Percentiles rank a stretch among this genome's conserved stretches.
These are phyloP conservation scores for Andricus grossulariae DNA, from an alignment of 1,140 invertebrate species.

Conservation along the genomic window DNA sequence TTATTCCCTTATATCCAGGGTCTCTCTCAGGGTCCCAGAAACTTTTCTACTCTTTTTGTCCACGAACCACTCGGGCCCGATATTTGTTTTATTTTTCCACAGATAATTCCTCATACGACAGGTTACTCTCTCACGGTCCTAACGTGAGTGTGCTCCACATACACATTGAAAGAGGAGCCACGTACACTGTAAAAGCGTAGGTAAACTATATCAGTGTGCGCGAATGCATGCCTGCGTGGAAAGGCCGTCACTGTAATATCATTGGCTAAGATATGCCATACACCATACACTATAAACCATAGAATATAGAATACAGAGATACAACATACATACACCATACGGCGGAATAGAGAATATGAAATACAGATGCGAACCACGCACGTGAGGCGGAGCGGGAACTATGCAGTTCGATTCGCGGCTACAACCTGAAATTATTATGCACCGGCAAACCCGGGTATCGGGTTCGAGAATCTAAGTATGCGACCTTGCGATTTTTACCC, in stretches of 20 bases:
- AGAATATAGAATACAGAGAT: neutral
- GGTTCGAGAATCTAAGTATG: constrained; percentile 22
- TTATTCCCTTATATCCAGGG: constrained; percentile 32
- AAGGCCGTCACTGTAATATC: constrained; percentile 21
- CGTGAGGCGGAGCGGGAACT: constrained; percentile 1
- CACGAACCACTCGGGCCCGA: constrained; percentile 32
- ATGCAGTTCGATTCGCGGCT: constrained; percentile 20
- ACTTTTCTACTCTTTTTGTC: constrained; percentile 32
- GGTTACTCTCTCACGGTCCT: constrained; percentile 57
- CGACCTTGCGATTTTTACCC: constrained; percentile 30
- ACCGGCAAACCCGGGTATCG: neutral
- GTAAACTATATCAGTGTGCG: neutral
- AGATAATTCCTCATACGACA: constrained; percentile 49
- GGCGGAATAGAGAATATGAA: neutral
- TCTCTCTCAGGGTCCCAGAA: constrained; percentile 17
- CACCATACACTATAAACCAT: neutral
- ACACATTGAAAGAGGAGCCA: constrained; percentile 8
- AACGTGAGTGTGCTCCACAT: constrained; percentile 32
- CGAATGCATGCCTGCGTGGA: constrained; percentile 23
- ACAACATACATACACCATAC: neutral
- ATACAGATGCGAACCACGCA: neutral
- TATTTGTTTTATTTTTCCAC: constrained; percentile 58
- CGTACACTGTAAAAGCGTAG: no score
- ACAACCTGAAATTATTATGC: constrained; percentile 20
- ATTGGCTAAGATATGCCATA: neutral